Conservation (phyloP, 2,113 vertebrate species). For the Eublepharis macularius region DNA sequence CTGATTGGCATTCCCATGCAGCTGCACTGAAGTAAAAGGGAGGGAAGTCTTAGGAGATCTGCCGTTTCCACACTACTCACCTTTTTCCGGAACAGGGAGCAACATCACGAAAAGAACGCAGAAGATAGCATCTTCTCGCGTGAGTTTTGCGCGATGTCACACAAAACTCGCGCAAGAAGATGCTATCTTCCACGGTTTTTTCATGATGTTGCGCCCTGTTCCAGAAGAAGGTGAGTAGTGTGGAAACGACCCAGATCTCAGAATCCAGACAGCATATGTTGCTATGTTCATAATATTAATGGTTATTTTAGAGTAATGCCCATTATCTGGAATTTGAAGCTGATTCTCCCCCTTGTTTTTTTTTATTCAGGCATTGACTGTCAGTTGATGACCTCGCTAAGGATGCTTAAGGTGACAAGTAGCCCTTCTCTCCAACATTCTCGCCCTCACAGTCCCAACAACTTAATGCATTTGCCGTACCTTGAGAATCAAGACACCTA, state of each 20-base stretch:
- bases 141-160: too few species aligned
- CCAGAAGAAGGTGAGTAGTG: too few species aligned
- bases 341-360: slow-evolving; percentile 31
- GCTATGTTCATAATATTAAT: background rate
- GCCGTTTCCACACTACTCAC: too few species aligned
- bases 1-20: background rate
- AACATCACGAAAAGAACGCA: too few species aligned
- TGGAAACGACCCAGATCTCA: too few species aligned
- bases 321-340: background rate
- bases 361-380: slow-evolving; percentile 71
- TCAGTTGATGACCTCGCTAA: slow-evolving; percentile 86
- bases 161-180: too few species aligned
- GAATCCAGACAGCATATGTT: too few species aligned
- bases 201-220: too few species aligned
- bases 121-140: too few species aligned
- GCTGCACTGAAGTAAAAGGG: background rate
- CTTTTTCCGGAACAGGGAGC: too few species aligned
- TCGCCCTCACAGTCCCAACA: slow-evolving; percentile 78
- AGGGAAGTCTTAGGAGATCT: background rate
- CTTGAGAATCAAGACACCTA: slow-evolving; percentile 86
- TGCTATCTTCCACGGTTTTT: too few species aligned
- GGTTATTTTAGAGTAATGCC: background rate
- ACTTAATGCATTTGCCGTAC: slow-evolving; percentile 80
- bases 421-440: slow-evolving; percentile 73
- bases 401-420: slow-evolving; percentile 78